Conservation (phyloP, 1,140 invertebrate species). For the Aphelenchoides avenae region DNA sequence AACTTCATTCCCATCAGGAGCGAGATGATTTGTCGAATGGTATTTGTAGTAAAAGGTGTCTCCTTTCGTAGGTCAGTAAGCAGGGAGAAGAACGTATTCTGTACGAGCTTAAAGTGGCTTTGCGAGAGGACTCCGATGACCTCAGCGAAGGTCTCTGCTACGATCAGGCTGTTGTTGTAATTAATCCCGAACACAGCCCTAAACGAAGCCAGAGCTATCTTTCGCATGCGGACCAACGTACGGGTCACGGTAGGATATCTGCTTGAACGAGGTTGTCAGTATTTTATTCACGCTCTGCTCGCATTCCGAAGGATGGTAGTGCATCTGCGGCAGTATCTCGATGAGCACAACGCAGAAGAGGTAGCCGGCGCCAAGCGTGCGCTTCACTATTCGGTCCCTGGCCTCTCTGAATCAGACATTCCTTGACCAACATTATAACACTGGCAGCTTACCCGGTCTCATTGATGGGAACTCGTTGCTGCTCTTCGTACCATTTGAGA, state of each 20-base stretch:
- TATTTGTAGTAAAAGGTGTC: constrained; percentile 76
- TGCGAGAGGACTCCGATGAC: constrained; percentile 95
- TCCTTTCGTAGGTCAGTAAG: constrained; percentile 80
- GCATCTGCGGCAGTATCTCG: constrained; percentile 77
- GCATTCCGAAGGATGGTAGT: constrained; percentile 88
- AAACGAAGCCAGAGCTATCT: constrained; percentile 54
- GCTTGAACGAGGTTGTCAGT: constrained; percentile 90
- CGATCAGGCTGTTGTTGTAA: constrained; percentile 86
- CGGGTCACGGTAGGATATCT: constrained; percentile 96
- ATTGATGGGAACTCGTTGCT: constrained; percentile 45
- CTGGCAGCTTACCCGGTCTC: constrained; percentile 46
- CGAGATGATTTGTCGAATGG: constrained; percentile 90
- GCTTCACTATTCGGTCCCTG: constrained; percentile 30
- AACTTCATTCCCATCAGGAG: constrained; percentile 99
- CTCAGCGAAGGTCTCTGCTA: constrained; percentile 95
- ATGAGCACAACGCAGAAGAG: constrained; percentile 94
- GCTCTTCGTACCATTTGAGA: constrained; percentile 84
- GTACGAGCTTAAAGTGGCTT: constrained; percentile 61
- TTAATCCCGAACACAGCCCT: constrained; percentile 84
- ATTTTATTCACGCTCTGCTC: constrained; percentile 90
- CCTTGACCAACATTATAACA: constrained; percentile 3
- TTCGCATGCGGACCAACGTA: no score
- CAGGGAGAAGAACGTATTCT: constrained; percentile 83
- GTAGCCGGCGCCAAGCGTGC: constrained; percentile 73
- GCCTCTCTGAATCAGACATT: no score